A percentile compares a stretch with the other conserved stretches of the same genome.
These are phyloP conservation scores for Sphaeridia pumilis DNA, from an alignment of 2,888 invertebrate species.

Conservation along the genomic window DNA sequence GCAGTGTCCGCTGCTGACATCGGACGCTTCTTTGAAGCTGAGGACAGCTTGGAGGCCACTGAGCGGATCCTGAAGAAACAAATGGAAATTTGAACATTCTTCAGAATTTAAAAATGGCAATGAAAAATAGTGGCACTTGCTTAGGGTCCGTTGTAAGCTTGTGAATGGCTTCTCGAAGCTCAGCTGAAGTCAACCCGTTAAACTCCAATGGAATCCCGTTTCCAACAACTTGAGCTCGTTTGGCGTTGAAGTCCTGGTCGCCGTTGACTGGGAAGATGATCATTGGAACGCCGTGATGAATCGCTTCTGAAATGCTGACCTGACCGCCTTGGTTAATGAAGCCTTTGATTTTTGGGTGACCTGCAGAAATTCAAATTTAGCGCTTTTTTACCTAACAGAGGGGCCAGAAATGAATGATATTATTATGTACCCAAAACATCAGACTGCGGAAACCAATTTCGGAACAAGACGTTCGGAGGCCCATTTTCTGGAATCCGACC, in stretches of 20 bases:
- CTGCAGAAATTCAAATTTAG: no score
- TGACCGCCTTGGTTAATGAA: constrained; percentile 28
- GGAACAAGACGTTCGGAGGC: constrained; percentile 11
- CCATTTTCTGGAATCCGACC: constrained; percentile 4
- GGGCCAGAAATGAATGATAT: background rate
- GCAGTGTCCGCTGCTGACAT: constrained; percentile 1
- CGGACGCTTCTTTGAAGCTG: background rate
- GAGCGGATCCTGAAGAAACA: background rate
- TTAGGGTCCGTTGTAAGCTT: constrained; percentile 16
- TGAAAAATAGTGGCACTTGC: no score
- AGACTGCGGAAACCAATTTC: constrained; percentile 15
- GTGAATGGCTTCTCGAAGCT: constrained; percentile 19
- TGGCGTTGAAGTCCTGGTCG: constrained; percentile 27
- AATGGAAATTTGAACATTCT: background rate
- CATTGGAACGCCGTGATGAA: constrained; percentile 23
- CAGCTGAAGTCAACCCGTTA: constrained; percentile 11
- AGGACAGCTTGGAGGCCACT: background rate
- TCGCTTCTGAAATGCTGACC: constrained; percentile 22
- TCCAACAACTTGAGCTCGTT: constrained; percentile 20
- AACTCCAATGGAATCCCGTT: constrained; percentile 25
- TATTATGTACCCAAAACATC: constrained; percentile 15
- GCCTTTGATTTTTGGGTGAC: constrained; percentile 22
- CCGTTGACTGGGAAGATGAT: constrained; percentile 22
- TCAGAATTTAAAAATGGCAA: no score
- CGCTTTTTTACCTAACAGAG: no score